Evolutionary conservation across 1,140 invertebrate species (phyloP).

Genomic region (Micrasema longulum): DNA sequence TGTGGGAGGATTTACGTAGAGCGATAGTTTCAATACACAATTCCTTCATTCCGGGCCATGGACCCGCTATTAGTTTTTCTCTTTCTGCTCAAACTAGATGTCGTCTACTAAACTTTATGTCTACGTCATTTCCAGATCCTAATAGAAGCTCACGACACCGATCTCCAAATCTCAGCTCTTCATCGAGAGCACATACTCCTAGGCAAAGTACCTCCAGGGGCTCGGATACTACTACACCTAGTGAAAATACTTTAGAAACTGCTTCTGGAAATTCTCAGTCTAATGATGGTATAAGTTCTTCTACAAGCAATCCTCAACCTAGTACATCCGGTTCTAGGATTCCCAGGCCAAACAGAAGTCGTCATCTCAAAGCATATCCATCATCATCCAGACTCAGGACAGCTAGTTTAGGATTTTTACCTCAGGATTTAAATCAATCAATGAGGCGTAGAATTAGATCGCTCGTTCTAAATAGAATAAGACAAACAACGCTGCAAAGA

Average conservation of each 20-base stretch:
- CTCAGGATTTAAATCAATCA: conserved; percentile 55
- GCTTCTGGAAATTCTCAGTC: not conserved
- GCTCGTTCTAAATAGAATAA: conserved; percentile 58
- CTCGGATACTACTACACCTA: not conserved
- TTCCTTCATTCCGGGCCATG: conserved; percentile 60
- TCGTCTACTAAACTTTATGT: conserved; percentile 58
- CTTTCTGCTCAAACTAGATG: conserved; percentile 62
- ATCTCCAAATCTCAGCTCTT: conserved; percentile 53
- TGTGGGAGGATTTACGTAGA: conserved; percentile 74
- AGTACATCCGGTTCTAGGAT: conserved; percentile 29
- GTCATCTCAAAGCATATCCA: conserved; percentile 16
- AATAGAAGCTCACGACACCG: conserved; percentile 8
- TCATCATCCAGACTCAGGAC: conserved; percentile 3
- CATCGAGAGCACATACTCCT: conserved; percentile 27
- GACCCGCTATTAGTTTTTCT: conserved; percentile 60
- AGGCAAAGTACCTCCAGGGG: not conserved
- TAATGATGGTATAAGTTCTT: not conserved
- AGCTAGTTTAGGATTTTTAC: conserved; percentile 6
- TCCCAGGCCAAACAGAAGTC: not conserved
- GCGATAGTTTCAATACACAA: conserved; percentile 70
- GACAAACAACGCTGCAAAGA: conserved; percentile 50
- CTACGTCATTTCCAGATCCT: conserved; percentile 15
- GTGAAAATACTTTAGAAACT: not conserved
- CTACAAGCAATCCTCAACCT: conserved; percentile 8
- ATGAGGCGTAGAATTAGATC: conserved; percentile 58